Evolutionary conservation across 1,140 invertebrate genomes (phyloP).

Genomic region (Platyscapa corneri): DNA sequence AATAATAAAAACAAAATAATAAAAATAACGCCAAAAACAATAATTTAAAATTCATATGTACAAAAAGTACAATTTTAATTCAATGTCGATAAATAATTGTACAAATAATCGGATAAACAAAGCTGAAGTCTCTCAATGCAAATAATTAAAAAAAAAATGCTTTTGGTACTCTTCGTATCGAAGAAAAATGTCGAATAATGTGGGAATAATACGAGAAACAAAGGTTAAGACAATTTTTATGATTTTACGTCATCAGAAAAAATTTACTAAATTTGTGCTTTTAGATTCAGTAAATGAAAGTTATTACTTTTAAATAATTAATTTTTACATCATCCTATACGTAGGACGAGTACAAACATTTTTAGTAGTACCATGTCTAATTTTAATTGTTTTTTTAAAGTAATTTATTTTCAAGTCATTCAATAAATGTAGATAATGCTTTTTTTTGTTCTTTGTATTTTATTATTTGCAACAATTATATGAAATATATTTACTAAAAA

Average conservation of each 20-base stretch:
- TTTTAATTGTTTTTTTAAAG: not conserved
- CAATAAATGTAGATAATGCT: conserved; percentile 35
- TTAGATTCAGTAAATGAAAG: not conserved
- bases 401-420: not conserved
- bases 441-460: not conserved
- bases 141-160: conserved; percentile 20
- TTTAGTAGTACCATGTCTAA: conserved; percentile 15
- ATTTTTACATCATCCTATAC: not conserved
- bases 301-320: not conserved
- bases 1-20: not conserved
- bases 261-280: not conserved
- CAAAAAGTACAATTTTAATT: not conserved
- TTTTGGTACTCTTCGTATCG: conserved; percentile 39
- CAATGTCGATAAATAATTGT: conserved; percentile 9
- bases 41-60: conserved; percentile 23
- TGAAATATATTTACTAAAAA: not conserved
- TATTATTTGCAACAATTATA: conserved; percentile 17
- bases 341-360: not conserved
- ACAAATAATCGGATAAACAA: not conserved
- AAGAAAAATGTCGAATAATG: conserved; percentile 31
- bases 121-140: conserved; percentile 8
- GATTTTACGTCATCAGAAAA: not conserved
- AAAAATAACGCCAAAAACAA: not conserved
- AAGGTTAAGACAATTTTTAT: not conserved
- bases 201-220: not conserved